Base-by-base conservation (phyloP, 2,797 vertebrate genomes). In the Threskiornis aethiopicus region DNA sequence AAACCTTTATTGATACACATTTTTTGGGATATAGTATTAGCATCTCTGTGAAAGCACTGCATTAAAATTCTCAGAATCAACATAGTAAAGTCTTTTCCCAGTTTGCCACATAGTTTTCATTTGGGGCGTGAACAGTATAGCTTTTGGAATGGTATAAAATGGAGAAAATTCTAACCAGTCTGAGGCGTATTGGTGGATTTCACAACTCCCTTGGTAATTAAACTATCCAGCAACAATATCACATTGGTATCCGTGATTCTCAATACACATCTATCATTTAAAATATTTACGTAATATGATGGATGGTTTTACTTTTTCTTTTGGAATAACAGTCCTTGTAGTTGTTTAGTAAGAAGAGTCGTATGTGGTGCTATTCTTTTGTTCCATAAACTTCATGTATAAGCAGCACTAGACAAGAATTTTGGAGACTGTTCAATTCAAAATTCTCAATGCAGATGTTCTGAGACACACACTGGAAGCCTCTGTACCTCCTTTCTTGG, bases 61-160 rank as follows among this genome's bases (percentile, higher is more conserved):
- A 72, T 72, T 97, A 91, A 96, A 94, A 79, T 93, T 96, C 96
- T 96, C 91, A 96, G 76, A 93, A 95, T 89, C 93, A 95, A 90
- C 94, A 92, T 81, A 92, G 89, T 97, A 92, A 97, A 97, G 14
- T 92, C 95, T 93, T 95, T 92, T 94, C 71, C 91, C 71, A 75
- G 62, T 85, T 96, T 84, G 95, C 97, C 95, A 90, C 87, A 94
- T 87, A 88, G 93, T 95, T 94, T 97, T 94, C 95, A 64, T 96
- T 83, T 85, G 88, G 90, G 81, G 58, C 69, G 78, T 91, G 87
- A 90, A 85, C 93, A 96, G 86, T 97, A 71, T 94, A 89, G 88
- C 78, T 97, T 96, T 98, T 95, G 92, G 96, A 97, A 80, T 61
- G 88, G 87, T 89, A n/a, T 80, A 71, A 89, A 94, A 92, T 39